A percentile compares a stretch with the other conserved stretches of the same genome.
Conservation (phyloP, 2,888 invertebrate species). For the Ametastegia equiseti region DNA sequence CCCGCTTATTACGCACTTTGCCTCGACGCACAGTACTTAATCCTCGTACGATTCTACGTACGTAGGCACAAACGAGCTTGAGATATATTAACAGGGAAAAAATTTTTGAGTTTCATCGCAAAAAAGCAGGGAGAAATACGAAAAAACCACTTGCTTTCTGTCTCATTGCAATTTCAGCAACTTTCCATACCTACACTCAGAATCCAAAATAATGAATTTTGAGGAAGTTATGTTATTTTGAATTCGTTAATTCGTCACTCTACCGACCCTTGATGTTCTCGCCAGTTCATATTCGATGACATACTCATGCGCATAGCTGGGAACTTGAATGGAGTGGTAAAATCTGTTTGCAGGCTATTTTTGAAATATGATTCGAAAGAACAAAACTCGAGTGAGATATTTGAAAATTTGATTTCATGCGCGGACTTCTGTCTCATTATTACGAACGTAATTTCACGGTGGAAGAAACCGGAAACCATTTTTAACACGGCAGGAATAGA, state of each 20-base stretch:
- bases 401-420: background rate
- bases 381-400: background rate
- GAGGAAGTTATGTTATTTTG: too few relatives aligned
- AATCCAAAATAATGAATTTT: too few relatives aligned
- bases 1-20: slow-evolving; percentile 38
- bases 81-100: background rate
- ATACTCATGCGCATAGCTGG: background rate
- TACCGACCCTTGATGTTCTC: too few relatives aligned
- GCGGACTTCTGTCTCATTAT: background rate
- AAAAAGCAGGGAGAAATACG: background rate
- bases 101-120: background rate
- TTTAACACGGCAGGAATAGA: slow-evolving; percentile 3
- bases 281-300: too few relatives aligned
- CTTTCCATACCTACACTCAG: too few relatives aligned
- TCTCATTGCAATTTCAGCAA: background rate
- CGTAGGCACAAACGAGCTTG: background rate
- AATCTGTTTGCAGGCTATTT: background rate
- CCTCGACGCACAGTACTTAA: slow-evolving; percentile 2
- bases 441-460: background rate
- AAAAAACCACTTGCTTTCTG: background rate
- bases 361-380: background rate
- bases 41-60: background rate
- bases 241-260: too few relatives aligned
- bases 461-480: background rate
- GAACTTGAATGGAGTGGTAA: background rate